Evolutionary conservation across 2,113 vertebrate genomes (phyloP).

Genomic region (Amia ocellicauda): DNA sequence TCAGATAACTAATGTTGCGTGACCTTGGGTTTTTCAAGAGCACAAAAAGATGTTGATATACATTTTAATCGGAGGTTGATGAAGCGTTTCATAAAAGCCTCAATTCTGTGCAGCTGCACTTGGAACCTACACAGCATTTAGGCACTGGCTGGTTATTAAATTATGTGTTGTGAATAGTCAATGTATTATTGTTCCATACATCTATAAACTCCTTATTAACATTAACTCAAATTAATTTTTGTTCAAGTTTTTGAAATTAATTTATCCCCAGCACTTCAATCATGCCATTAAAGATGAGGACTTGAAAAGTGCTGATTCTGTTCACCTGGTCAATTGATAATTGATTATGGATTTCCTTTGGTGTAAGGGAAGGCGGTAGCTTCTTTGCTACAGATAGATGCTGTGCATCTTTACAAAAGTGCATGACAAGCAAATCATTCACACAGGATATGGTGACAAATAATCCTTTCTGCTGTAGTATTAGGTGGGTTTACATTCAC

Average conservation of each 20-base stretch:
- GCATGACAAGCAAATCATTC: not conserved
- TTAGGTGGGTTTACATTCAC: not conserved
- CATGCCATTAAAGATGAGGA: too few species aligned
- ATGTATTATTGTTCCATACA: too few species aligned
- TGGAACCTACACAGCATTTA: not conserved
- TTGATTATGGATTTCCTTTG: too few species aligned
- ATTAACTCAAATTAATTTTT: too few species aligned
- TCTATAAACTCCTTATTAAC: too few species aligned
- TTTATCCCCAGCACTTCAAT: too few species aligned
- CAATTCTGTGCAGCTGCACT: constrained; percentile 25
- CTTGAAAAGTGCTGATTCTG: too few species aligned
- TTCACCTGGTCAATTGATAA: too few species aligned
- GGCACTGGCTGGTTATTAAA: not conserved
- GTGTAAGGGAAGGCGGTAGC: too few species aligned
- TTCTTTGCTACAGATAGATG: not conserved
- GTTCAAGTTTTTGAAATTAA: too few species aligned
- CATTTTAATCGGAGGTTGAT: constrained; percentile 13
- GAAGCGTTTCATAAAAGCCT: constrained; percentile 8
- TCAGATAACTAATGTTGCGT: not conserved
- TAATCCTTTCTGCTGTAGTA: not conserved
- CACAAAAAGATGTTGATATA: not conserved
- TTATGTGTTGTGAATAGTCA: too few species aligned
- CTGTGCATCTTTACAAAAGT: not conserved
- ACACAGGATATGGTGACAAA: not conserved
- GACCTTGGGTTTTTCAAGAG: not conserved